These are phyloP conservation scores for Sapayoa aenigma DNA, from an alignment of 2,113 vertebrate genomes.

Conservation along the genomic window DNA sequence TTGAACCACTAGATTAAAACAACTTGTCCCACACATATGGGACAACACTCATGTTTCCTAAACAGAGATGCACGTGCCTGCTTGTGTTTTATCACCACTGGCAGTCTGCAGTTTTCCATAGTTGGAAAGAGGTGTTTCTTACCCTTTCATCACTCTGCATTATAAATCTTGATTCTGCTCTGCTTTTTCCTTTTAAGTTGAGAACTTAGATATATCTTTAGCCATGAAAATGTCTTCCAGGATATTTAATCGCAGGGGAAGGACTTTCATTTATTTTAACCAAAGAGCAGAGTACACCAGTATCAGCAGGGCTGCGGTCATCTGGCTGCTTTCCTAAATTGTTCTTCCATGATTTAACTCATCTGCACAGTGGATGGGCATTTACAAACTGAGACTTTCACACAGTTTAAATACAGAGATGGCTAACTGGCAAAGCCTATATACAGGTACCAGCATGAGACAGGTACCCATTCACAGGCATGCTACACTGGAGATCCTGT, in stretches of 20 bases:
- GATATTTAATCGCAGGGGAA: background rate
- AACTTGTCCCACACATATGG: background rate
- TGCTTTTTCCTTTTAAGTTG: background rate
- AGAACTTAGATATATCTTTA: background rate
- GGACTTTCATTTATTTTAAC: background rate
- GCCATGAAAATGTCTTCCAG: background rate
- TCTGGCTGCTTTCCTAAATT: background rate
- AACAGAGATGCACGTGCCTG: background rate
- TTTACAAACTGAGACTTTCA: background rate
- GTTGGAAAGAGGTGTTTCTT: background rate
- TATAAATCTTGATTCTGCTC: background rate
- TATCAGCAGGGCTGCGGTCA: background rate
- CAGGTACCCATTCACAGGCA: accelerated
- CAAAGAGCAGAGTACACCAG: background rate
- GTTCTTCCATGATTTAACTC: background rate
- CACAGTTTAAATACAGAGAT: background rate
- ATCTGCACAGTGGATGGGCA: background rate
- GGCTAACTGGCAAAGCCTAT: background rate
- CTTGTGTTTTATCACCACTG: background rate
- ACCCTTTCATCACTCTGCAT: background rate
- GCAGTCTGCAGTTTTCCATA: background rate
- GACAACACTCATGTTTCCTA: background rate
- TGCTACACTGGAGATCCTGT: accelerated
- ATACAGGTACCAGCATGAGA: background rate
- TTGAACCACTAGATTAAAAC: background rate